Evolutionary conservation across 2,888 invertebrate species (phyloP).

Genomic region (Rhamphomyia laevipes): DNA sequence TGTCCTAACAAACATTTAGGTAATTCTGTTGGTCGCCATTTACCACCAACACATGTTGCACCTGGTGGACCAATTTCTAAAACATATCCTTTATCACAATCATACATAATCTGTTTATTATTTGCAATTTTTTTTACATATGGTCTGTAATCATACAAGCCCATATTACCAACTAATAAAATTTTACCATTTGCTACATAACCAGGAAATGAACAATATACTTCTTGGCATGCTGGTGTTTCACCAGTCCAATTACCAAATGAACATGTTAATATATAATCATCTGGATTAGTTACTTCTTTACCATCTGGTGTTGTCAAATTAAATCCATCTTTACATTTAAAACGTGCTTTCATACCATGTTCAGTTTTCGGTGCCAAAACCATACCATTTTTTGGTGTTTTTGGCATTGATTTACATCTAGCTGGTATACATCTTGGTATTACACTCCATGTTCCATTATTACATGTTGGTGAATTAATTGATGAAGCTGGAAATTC

Average conservation of each 20-base stretch:
- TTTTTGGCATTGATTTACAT: constrained; percentile 70
- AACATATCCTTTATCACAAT: constrained; percentile 85
- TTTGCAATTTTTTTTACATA: constrained; percentile 84
- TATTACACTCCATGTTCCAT: constrained; percentile 92
- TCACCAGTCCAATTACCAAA: constrained; percentile 94
- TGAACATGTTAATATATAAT: constrained; percentile 72
- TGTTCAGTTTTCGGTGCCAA: constrained; percentile 96
- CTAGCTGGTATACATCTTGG: constrained; percentile 75
- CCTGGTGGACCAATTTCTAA: constrained; percentile 80
- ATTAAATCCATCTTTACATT: constrained; percentile 86
- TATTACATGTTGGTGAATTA: constrained; percentile 73
- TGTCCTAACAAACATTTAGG: constrained; percentile 77
- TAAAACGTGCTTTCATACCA: constrained; percentile 86
- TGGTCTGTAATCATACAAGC: constrained; percentile 85
- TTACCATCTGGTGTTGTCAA: constrained; percentile 55
- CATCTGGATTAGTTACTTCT: constrained; percentile 35
- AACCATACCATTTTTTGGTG: constrained; percentile 88
- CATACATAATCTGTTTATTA: constrained; percentile 92
- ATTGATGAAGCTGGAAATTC: constrained; percentile 67
- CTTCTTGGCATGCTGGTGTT: constrained; percentile 75
- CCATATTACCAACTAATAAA: constrained; percentile 88
- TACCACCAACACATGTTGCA: constrained; percentile 88
- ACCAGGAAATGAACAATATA: constrained; percentile 89
- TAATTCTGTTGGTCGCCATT: constrained; percentile 81
- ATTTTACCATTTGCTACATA: constrained; percentile 82